These are phyloP conservation scores for Pangasius macronema DNA, from an alignment of 2,797 vertebrate species.

Conservation along the genomic window DNA sequence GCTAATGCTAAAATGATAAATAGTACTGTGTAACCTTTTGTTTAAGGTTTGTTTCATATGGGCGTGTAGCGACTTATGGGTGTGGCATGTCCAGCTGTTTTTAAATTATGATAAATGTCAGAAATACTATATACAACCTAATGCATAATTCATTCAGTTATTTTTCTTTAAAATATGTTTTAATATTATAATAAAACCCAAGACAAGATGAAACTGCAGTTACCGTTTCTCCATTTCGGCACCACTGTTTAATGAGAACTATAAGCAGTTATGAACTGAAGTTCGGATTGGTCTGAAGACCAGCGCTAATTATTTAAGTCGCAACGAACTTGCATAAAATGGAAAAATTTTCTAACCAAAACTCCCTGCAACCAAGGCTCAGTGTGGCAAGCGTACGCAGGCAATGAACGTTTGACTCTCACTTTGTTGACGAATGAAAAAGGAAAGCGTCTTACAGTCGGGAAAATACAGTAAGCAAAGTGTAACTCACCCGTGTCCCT, in stretches of 20 bases:
- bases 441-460: background rate
- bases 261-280: background rate
- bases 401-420: background rate
- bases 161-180: background rate
- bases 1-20: constrained; percentile 1
- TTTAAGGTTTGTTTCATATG: background rate
- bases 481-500: constrained; percentile 58
- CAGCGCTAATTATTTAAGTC: background rate
- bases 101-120: background rate
- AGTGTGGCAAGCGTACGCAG: background rate
- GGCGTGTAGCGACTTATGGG: background rate
- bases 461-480: constrained; percentile 64
- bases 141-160: background rate
- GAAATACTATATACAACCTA: background rate
- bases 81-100: constrained; percentile 22
- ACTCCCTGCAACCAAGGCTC: background rate
- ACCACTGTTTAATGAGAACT: background rate
- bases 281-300: background rate
- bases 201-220: background rate
- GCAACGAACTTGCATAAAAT: background rate
- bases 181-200: background rate
- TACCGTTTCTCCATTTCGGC: background rate
- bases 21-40: background rate
- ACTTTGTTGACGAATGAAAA: background rate
- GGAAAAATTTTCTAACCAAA: background rate